Conservation (phyloP, 2,797 vertebrate genomes). For the Mycteria americana region DNA sequence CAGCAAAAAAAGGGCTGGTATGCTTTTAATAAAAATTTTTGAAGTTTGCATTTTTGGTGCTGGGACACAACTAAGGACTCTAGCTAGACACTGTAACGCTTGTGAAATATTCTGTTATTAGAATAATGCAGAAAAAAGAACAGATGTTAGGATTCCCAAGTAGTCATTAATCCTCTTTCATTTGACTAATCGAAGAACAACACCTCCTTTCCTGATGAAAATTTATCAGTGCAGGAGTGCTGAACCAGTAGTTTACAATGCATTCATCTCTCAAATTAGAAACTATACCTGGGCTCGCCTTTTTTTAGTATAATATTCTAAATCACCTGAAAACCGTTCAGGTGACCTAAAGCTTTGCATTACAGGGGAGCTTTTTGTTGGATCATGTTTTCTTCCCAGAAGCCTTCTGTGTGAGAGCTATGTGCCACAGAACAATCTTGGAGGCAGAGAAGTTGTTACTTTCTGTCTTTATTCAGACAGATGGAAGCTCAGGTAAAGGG, state of each 20-base stretch:
- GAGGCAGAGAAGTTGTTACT: background rate
- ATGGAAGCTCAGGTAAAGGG: background rate
- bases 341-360: background rate
- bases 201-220: background rate
- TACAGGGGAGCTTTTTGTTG: background rate
- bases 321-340: background rate
- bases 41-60: background rate
- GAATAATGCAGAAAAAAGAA: slow-evolving; percentile 5
- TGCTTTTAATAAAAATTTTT: background rate
- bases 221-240: background rate
- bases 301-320: background rate
- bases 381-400: background rate
- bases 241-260: background rate
- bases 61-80: background rate
- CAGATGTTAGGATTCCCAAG: background rate
- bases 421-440: background rate
- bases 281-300: background rate
- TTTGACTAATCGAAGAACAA: background rate
- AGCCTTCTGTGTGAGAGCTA: background rate
- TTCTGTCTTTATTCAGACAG: background rate
- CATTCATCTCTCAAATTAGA: background rate
- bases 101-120: slow-evolving; percentile 13
- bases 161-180: slow-evolving; percentile 11
- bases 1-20: background rate
- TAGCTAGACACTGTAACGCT: background rate